Conservation (phyloP, 2,797 vertebrate genomes). For the Bucorvus abyssinicus region DNA sequence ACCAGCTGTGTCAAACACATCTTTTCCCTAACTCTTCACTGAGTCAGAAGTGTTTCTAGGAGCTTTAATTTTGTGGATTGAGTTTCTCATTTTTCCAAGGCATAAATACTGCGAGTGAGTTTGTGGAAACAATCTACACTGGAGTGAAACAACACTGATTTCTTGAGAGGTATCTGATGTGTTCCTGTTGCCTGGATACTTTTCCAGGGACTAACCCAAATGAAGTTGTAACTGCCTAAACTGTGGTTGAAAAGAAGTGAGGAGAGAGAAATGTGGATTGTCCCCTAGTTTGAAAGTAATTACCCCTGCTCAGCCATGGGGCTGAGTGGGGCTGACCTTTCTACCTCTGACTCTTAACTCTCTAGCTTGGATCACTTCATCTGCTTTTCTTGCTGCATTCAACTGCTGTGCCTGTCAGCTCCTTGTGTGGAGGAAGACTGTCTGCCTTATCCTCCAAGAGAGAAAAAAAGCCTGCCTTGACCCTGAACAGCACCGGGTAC, state of each 20-base stretch:
- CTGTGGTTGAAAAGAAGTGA: not conserved
- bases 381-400: not conserved
- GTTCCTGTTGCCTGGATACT: fast-evolving
- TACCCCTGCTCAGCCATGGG: not conserved
- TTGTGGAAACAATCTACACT: not conserved
- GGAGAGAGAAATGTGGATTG: not conserved
- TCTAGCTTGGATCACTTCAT: not conserved
- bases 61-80: not conserved
- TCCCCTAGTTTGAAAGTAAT: not conserved
- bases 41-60: not conserved
- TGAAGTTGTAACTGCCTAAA: not conserved
- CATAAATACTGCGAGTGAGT: fast-evolving
- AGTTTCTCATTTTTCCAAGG: not conserved
- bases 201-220: not conserved
- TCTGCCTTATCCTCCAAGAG: not conserved
- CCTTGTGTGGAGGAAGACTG: not conserved
- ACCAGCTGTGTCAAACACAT: not conserved
- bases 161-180: fast-evolving
- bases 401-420: not conserved
- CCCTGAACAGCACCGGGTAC: not conserved
- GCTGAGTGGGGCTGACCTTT: not conserved
- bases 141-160: not conserved
- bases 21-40: not conserved
- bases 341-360: not conserved
- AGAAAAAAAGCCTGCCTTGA: not conserved